Base-by-base conservation (phyloP, 2,797 vertebrate species). In the Ispidina lecontei region DNA sequence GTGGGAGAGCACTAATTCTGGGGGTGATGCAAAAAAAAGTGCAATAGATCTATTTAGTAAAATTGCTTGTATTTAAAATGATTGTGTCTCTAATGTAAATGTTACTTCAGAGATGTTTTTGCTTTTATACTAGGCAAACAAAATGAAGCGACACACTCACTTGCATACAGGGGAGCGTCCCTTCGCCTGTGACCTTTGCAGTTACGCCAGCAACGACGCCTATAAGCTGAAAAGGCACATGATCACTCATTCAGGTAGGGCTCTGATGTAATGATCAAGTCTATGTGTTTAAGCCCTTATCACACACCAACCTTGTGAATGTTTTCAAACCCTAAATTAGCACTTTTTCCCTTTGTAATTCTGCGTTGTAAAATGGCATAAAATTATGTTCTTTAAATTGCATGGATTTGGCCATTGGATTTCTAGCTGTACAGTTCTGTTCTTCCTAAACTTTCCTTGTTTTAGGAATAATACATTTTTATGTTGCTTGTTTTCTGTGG, bases 211-310 rank as follows among this genome's bases (percentile, higher is more conserved):
- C 96, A 97, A 74, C 47, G 97, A 97, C 68, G 84, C 96, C 9
- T 94, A 75, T 56, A 97, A 97, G 28, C 94, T 98, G 84, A 97
- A 98, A 65, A 95, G 97, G 4, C 98, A 98, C 91, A 94, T 94
- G 96, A 23, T 93, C 26, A 97, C 95, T 2, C 97, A 97, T 78
- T 97, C 98, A 56, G 97, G 97, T 98, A 84, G 58, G 78, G 12
- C 62, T 74, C 41, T 60, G 43, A 22, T 39, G 39, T 15, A 7
- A 10, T 17, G 15, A 28, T 26, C 21, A 22, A 21, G 12, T 20
- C 71, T 37, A 1, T 60, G 26, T 44, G 10, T 41, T 65, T 59
- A 70, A 26, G 18, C 31, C 11, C 39, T 65, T n/a, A n/a, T n/a
- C n/a, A n/a, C n/a, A n/a, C n/a, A n/a, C n/a, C n/a, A n/a, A n/a